Conservation (phyloP, 2,888 invertebrate genomes). For the Acronicta alni region DNA sequence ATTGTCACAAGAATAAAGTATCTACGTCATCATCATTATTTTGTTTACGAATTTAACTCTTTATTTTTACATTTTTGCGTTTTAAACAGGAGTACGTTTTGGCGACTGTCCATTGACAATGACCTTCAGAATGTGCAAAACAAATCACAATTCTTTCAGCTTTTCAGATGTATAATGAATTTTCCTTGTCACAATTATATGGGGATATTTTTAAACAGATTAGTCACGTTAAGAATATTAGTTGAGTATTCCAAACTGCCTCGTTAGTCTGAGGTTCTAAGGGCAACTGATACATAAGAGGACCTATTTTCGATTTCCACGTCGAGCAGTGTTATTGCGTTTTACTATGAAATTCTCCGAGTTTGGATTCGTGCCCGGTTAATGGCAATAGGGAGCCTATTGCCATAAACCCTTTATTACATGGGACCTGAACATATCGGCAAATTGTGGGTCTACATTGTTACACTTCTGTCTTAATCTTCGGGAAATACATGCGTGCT, state of each 20-base stretch:
- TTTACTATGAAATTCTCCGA: no score
- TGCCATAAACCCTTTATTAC: no score
- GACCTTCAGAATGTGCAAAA: conserved; percentile 30
- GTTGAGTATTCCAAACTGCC: background rate
- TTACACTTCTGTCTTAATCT: no score
- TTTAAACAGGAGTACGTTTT: conserved; percentile 12
- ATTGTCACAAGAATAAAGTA: background rate
- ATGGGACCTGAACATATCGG: no score
- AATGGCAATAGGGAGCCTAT: no score
- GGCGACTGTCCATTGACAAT: conserved; percentile 27
- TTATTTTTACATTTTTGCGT: conserved; percentile 20
- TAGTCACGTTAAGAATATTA: background rate
- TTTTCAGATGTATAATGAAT: background rate
- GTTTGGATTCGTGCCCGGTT: no score
- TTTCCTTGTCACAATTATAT: background rate
- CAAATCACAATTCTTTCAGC: conserved; percentile 9
- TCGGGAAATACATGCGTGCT: no score
- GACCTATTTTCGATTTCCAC: no score
- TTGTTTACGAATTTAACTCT: conserved; percentile 2
- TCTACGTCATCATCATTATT: background rate
- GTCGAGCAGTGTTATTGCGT: no score
- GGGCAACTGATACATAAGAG: no score
- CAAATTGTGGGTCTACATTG: no score
- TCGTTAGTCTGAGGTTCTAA: no score
- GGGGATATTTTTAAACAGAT: background rate